Evolutionary conservation across 2,113 vertebrate genomes (phyloP).

Genomic region (Anarrhichthys ocellatus): DNA sequence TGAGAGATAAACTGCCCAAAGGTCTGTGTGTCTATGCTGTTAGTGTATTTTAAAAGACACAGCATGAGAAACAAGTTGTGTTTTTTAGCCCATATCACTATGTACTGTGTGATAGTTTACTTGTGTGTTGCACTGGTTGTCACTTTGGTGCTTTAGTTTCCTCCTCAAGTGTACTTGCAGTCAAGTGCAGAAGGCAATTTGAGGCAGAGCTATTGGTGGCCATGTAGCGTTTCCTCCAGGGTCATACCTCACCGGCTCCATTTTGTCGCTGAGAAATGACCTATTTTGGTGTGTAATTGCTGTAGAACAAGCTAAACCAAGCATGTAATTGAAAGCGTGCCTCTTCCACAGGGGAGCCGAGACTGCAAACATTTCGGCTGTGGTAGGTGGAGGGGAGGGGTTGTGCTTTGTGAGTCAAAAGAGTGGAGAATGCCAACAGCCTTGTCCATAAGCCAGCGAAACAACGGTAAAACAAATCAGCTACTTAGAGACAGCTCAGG

Average conservation of each 20-base stretch:
- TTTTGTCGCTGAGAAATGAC: conserved; percentile 83
- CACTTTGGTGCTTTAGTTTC: conserved; percentile 4
- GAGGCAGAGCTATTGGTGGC: conserved; percentile 70
- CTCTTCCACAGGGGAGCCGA: conserved; percentile 61
- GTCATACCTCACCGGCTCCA: conserved; percentile 85
- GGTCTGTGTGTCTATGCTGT: not conserved
- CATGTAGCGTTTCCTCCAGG: conserved; percentile 77
- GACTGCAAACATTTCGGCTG: conserved; percentile 28
- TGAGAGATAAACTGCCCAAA: not conserved
- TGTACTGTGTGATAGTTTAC: conserved; percentile 10
- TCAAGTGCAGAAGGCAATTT: conserved; percentile 85
- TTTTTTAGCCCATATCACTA: not conserved
- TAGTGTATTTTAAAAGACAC: conserved; percentile 8
- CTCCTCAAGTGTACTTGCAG: conserved; percentile 67
- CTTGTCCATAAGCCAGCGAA: conserved; percentile 67
- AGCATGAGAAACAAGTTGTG: not conserved
- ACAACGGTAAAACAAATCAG: conserved; percentile 80
- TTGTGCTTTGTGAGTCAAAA: conserved; percentile 73
- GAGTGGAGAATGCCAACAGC: conserved; percentile 56
- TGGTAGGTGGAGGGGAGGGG: conserved; percentile 36
- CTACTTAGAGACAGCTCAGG: conserved; percentile 67
- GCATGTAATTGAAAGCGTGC: conserved; percentile 87
- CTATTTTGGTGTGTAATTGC: conserved; percentile 84
- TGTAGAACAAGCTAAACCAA: conserved; percentile 83
- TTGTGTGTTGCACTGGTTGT: not conserved